Evolutionary conservation across 2,113 vertebrate species (phyloP).

Genomic region (Rhadina sibilatrix): DNA sequence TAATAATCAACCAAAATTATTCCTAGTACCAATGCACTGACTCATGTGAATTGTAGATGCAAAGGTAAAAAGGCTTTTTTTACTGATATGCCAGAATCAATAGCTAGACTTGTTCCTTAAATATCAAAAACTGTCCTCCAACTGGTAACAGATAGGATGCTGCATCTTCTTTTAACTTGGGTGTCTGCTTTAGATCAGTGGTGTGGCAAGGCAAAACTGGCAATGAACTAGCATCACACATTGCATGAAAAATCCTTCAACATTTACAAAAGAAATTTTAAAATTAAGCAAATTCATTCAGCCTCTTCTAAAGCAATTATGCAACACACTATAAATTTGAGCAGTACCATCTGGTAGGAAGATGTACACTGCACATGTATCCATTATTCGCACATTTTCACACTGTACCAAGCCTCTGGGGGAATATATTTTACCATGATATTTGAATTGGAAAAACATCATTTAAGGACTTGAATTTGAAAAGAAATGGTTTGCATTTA

Average conservation of each 20-base stretch:
- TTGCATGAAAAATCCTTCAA: not conserved
- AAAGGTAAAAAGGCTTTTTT: not conserved
- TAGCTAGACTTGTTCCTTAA: not conserved
- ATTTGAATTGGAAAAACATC: slow-evolving; percentile 43
- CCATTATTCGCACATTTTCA: slow-evolving; percentile 35
- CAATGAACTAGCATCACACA: not conserved
- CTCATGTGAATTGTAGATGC: not conserved
- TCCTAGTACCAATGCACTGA: not conserved
- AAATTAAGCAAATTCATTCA: slow-evolving; percentile 17
- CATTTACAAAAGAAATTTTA: not conserved
- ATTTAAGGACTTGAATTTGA: slow-evolving; percentile 10
- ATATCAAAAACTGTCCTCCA: not conserved
- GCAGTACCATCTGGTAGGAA: slow-evolving; percentile 39
- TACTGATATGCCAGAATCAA: not conserved
- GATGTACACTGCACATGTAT: slow-evolving; percentile 36
- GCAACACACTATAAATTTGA: slow-evolving; percentile 35
- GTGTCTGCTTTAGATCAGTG: not conserved
- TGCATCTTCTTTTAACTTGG: not conserved
- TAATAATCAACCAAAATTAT: not conserved
- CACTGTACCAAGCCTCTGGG: slow-evolving; percentile 7
- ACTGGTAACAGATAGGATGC: not conserved
- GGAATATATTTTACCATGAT: slow-evolving; percentile 26
- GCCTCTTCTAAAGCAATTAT: slow-evolving; percentile 30
- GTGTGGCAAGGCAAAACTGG: not conserved
- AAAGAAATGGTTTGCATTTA: not conserved